Base-by-base conservation (phyloP, 1,140 invertebrate genomes). In the Leptopilina clavipes region DNA sequence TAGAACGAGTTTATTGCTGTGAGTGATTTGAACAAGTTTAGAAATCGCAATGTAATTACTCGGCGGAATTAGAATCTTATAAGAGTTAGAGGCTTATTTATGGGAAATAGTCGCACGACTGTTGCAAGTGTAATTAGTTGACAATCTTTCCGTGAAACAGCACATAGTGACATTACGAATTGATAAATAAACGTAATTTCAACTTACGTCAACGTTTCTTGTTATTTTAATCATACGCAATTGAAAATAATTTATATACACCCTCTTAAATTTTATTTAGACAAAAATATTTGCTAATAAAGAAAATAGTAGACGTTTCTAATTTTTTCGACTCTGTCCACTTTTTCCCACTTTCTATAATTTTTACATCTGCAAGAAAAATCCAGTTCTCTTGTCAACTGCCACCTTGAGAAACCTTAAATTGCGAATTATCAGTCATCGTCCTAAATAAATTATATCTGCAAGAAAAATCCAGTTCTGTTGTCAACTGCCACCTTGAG, bases 151-250 rank as follows among this genome's bases (percentile, higher is more conserved):
- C 44, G n/a, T 44, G 72, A 80, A n/a, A 80, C 70, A 18, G 44
- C 37, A n/a, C 73, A 54, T 25, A 56, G 37, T 18, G 43, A 65
- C 59, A 31, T 65, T 65, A 65, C 22, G 73, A 80, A 78, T 79
- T 78, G 73, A 80, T 70, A 80, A 80, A 79, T 80, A 75, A 80
- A 78, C 37, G 72, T 78, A 75, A 78, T 78, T 78, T 73, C 22
- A 22, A 31, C 25, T 65, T 65, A n/a, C 59, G 59, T 65, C 59
- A 65, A 65, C 22, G 25, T 22, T 31, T 65, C 59, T 65, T 37
- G 59, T 65, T 65, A 65, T 65, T 65, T 65, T 65, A 22, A 65
- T 65, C 31, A 65, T 11, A 40, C 37, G 56, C 14, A 65, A 19
- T 65, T 65, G 22, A 14, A 65, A 65, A 65, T 65, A 65, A 65